Conservation (phyloP, 2,113 vertebrate genomes). For the Irena cyanogastra region DNA sequence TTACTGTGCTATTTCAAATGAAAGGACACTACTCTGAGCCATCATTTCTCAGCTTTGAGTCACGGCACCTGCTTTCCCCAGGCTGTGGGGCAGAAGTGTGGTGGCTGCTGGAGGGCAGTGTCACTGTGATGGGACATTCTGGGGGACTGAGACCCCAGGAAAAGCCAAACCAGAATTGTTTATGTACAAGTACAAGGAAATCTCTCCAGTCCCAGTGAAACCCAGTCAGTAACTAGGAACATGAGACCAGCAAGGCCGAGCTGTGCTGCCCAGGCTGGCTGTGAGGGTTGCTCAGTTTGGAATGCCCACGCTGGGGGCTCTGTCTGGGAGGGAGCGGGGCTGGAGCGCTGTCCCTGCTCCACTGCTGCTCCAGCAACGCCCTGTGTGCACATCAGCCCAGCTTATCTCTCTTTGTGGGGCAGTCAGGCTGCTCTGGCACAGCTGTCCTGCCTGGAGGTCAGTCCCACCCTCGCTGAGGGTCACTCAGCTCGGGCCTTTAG, state of each 20-base stretch:
- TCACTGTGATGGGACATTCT: neutral
- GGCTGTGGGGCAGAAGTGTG: neutral
- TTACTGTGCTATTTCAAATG: neutral
- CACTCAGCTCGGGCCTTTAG: neutral
- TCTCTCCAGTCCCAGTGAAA: neutral
- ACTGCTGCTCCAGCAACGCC: rapidly evolving
- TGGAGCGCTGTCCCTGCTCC: neutral
- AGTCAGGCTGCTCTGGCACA: neutral
- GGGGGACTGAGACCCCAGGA: neutral
- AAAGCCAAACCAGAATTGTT: neutral
- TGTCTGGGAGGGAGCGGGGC: neutral
- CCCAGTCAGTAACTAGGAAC: neutral
- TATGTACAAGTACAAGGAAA: neutral
- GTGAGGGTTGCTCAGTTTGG: neutral
- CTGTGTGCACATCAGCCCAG: neutral
- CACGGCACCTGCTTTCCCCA: rapidly evolving
- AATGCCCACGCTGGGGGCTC: neutral
- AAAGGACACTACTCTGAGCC: neutral
- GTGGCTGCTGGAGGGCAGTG: neutral
- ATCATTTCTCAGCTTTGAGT: too few relatives aligned
- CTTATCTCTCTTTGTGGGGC: neutral
- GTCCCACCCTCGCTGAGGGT: neutral
- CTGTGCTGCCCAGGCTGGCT: rapidly evolving
- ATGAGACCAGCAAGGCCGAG: neutral
- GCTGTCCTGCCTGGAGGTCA: neutral